Percentiles rank a stretch among this genome's conserved stretches.
phyloP scores from a whole-genome alignment of 2,888 invertebrate species.

The Trichopoda pennipes region DNA sequence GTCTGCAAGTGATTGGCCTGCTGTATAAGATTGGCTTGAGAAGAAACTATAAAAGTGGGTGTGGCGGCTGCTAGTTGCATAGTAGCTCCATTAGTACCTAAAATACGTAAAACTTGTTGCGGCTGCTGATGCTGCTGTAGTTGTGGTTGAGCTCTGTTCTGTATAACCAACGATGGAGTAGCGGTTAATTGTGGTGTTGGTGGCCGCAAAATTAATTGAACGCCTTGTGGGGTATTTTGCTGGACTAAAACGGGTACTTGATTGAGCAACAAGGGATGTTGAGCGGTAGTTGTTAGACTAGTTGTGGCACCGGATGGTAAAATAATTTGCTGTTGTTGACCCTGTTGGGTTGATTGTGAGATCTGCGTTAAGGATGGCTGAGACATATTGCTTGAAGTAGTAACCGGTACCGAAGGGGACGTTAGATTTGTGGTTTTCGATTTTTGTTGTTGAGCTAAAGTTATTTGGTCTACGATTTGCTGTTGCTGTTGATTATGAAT shows the following conservation, averaged over 20 bases:
- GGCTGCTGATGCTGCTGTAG: slow-evolving; percentile 78
- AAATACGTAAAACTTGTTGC: slow-evolving; percentile 83
- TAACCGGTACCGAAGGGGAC: slow-evolving; percentile 64
- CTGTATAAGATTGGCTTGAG: slow-evolving; percentile 81
- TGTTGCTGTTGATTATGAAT: slow-evolving; percentile 77
- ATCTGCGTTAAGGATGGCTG: slow-evolving; percentile 75
- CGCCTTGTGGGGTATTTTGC: slow-evolving; percentile 85
- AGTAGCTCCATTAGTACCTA: slow-evolving; percentile 84
- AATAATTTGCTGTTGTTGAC: slow-evolving; percentile 78
- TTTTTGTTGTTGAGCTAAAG: slow-evolving; percentile 64
- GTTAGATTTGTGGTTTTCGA: slow-evolving; percentile 66
- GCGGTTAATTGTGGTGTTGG: slow-evolving; percentile 83
- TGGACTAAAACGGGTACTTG: slow-evolving; percentile 84
- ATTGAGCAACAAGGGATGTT: slow-evolving; percentile 80
- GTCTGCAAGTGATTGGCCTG: slow-evolving; percentile 80
- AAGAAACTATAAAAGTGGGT: slow-evolving; percentile 82
- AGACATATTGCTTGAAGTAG: slow-evolving; percentile 70
- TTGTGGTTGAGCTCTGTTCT: slow-evolving; percentile 80
- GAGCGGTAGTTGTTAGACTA: slow-evolving; percentile 71
- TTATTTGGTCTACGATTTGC: slow-evolving; percentile 54
- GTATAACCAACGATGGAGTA: slow-evolving; percentile 81
- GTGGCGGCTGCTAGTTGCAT: slow-evolving; percentile 83
- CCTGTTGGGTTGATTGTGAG: slow-evolving; percentile 78
- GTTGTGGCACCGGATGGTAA: slow-evolving; percentile 76
- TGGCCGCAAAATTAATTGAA: slow-evolving; percentile 87